Evolutionary conservation across 2,797 vertebrate species (phyloP), one percentile per base, ranked within the genome.

Genomic region (Bovichtus diacanthus): DNA sequence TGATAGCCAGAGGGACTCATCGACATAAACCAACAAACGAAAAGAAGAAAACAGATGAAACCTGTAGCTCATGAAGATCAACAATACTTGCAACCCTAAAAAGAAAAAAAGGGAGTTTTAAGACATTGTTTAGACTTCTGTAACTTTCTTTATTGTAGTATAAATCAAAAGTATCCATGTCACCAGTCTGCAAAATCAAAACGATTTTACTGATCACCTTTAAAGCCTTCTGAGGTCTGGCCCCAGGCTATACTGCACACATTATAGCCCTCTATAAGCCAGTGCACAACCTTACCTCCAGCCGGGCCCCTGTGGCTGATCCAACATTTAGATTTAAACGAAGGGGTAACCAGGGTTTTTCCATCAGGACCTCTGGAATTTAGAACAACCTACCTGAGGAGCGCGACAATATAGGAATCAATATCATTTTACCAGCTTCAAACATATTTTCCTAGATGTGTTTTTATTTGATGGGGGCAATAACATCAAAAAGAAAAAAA

Each of bases 261-360:
- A 53, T 44, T 68, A 46, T 36, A 61, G 61, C n/a, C 29, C 51
- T 73, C 36, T 43, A 12, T 74, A 63, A 78, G 50, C 25, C 60
- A 36, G 41, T 50, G 23, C 39, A 43, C 55, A 69, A 65, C 62
- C 39, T 74, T 46, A 74, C 66, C 70, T 69, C 29, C 56, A 78
- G 27, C 68, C 58, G 56, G 53, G 56, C 1, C 72, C 54, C 61
- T 31, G 68, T 60, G 59, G 74, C 27, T 75, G 43, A 78, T 72
- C 66, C 50, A 55, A 66, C 53, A 34, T 80, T 81, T 72, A 49
- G 62, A 79, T 76, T 72, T 64, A 79, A 80, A 82, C 46, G 21
- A 76, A 61, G n/a, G 51, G 58, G 15, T 44, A 76, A 76, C 53
- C 19, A 16, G 25, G 23, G 19, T 77, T 59, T 84, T 80, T 75